These are phyloP conservation scores for Liposcelis brunnea DNA, from an alignment of 2,888 invertebrate species.

Conservation along the genomic window DNA sequence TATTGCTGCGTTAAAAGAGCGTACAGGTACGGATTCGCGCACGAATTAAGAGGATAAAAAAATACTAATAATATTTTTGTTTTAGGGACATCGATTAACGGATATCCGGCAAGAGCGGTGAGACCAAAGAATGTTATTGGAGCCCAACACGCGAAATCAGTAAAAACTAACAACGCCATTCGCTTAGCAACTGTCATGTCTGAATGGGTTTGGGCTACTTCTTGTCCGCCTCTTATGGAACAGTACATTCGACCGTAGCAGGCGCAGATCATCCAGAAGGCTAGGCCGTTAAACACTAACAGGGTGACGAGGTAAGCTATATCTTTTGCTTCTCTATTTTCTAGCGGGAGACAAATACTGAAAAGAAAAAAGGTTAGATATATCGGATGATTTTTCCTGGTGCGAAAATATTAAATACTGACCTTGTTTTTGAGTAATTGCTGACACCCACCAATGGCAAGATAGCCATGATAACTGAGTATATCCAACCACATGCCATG, in stretches of 20 bases:
- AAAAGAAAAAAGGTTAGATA: slow-evolving; percentile 10
- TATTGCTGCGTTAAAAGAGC: slow-evolving; percentile 48
- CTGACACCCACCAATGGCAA: slow-evolving; percentile 44
- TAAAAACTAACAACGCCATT: slow-evolving; percentile 48
- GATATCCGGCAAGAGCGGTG: slow-evolving; percentile 42
- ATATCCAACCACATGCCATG: slow-evolving; percentile 41
- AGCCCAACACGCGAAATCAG: slow-evolving; percentile 43
- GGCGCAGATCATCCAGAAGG: slow-evolving; percentile 42
- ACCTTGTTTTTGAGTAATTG: slow-evolving; percentile 41
- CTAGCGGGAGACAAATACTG: slow-evolving; percentile 48
- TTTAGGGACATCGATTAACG: slow-evolving; percentile 37
- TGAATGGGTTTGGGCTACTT: slow-evolving; percentile 25
- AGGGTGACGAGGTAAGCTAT: slow-evolving; percentile 36
- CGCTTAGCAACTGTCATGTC: slow-evolving; percentile 38
- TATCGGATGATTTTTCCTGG: too few species aligned
- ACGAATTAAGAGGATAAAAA: slow-evolving; percentile 50
- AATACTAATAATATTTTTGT: slow-evolving; percentile 42
- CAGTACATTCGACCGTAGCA: slow-evolving; percentile 46
- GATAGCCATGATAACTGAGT: slow-evolving; percentile 36
- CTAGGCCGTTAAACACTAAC: slow-evolving; percentile 39
- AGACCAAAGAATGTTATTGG: slow-evolving; percentile 48
- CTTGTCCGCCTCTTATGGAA: slow-evolving; percentile 27
- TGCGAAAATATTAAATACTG: slow-evolving; percentile 5
- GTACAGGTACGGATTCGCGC: slow-evolving; percentile 51
- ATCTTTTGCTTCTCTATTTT: slow-evolving; percentile 33